Percentiles rank a stretch among this genome's conserved stretches.
These are phyloP conservation scores for Lophotis ruficrista DNA, from an alignment of 2,113 vertebrate genomes.

Conservation along the genomic window DNA sequence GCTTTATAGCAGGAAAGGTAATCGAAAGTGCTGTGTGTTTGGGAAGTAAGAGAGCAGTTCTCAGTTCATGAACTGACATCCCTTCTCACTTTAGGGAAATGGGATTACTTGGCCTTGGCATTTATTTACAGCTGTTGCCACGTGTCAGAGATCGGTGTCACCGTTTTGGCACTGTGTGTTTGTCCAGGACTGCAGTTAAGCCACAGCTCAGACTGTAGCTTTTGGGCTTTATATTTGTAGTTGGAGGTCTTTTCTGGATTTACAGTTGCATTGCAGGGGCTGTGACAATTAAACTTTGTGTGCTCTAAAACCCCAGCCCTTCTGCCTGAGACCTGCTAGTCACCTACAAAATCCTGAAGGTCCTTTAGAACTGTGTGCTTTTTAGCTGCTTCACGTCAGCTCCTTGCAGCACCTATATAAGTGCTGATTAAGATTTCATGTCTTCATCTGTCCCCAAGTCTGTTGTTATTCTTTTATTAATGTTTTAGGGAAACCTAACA, in stretches of 20 bases:
- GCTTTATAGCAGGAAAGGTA: background rate
- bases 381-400: background rate
- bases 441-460: background rate
- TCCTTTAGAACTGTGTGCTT: background rate
- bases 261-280: background rate
- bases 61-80: background rate
- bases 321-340: background rate
- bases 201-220: background rate
- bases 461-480: background rate
- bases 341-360: background rate
- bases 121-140: background rate
- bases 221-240: background rate
- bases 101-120: background rate
- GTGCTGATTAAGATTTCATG: background rate
- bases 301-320: background rate
- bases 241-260: background rate
- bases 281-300: background rate
- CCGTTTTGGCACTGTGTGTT: background rate
- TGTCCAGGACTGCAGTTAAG: background rate
- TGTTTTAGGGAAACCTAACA: constrained; percentile 87
- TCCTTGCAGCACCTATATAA: background rate
- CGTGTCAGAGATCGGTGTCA: background rate
- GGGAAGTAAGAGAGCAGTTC: background rate
- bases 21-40: background rate
- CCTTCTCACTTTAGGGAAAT: background rate